Conservation (phyloP, 2,113 vertebrate genomes). For the Dasyornis broadbenti region DNA sequence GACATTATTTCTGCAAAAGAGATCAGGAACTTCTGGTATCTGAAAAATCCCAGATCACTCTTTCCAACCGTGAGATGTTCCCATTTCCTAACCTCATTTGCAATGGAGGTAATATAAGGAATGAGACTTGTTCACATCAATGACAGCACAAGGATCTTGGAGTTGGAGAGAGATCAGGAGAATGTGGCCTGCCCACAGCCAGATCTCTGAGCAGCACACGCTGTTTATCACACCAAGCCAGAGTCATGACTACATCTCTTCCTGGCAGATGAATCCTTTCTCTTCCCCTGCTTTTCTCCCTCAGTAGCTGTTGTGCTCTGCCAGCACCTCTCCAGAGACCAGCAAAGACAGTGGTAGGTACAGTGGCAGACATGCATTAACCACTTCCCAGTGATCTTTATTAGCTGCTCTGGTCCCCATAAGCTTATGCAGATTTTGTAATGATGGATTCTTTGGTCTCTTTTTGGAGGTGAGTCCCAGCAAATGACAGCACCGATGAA, state of each 20-base stretch:
- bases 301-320: not conserved
- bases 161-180: not conserved
- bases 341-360: not conserved
- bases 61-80: not conserved
- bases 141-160: not conserved
- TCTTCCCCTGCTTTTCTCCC: not conserved
- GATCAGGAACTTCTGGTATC: not conserved
- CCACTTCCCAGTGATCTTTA: not conserved
- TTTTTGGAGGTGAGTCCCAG: not conserved
- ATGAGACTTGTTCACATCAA: not conserved
- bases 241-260: not conserved
- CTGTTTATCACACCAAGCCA: not conserved
- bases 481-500: not conserved
- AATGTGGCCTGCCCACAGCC: not conserved
- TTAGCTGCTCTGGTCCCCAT: not conserved
- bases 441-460: not conserved
- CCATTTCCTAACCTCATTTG: not conserved
- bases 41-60: not conserved
- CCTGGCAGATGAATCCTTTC: not conserved
- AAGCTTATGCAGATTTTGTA: not conserved
- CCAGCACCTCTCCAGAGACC: not conserved
- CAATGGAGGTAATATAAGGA: not conserved
- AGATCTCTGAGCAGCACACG: not conserved
- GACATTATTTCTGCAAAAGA: not conserved
- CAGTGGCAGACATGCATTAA: not conserved